Evolutionary conservation across 64 coral and sea anemone species (phyloP).

Genomic region (Acropora yongei): DNA sequence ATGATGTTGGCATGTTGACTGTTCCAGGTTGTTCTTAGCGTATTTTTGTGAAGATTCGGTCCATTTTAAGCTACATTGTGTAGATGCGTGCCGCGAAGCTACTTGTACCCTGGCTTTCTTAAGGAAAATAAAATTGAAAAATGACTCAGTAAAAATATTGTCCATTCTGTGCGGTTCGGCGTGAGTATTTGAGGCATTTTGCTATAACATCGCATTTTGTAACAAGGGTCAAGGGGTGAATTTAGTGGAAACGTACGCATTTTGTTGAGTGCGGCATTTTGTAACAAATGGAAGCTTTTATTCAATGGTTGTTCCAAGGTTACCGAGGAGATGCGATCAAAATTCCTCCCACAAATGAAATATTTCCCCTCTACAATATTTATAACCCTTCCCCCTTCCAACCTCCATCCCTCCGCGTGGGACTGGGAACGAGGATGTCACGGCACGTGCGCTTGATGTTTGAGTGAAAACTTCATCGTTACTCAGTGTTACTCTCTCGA

Average conservation of each 20-base stretch:
- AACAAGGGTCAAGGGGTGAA: background rate
- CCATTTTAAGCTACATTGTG: background rate
- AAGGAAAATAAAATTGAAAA: slow-evolving; percentile 3
- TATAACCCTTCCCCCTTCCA: background rate
- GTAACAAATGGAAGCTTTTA: slow-evolving; percentile 1
- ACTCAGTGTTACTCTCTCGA: background rate
- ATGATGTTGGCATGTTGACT: slow-evolving; percentile 1
- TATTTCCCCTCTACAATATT: background rate
- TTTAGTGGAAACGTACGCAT: background rate
- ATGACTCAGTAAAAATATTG: background rate
- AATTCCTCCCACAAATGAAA: slow-evolving; percentile 1
- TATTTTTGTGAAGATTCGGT: background rate
- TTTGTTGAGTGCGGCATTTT: slow-evolving; percentile 1
- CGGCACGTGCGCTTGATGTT: background rate
- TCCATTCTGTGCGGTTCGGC: background rate
- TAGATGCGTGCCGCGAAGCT: background rate
- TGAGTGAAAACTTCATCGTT: background rate
- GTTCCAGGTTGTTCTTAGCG: background rate
- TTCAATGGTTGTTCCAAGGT: background rate
- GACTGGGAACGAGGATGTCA: background rate
- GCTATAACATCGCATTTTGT: background rate
- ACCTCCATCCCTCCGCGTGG: background rate
- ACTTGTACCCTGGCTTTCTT: background rate
- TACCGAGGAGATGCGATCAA: background rate
- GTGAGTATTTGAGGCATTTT: slow-evolving; percentile 1